phyloP scores from a whole-genome alignment of 2,888 invertebrate species.

The Cheilosia scutellata region DNA sequence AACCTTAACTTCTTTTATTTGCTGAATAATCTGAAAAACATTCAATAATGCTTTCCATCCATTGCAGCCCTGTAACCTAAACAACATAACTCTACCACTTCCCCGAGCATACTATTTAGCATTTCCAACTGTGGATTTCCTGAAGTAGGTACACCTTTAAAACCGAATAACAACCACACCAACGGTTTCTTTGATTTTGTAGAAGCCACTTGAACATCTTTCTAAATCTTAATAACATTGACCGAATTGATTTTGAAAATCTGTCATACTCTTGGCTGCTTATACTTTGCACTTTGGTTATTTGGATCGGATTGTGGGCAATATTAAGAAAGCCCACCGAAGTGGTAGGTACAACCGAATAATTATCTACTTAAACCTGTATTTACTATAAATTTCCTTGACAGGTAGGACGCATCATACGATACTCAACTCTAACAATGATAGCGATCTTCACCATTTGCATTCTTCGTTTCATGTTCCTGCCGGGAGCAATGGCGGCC shows the following conservation, averaged over 20 bases:
- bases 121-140: constrained; percentile 41
- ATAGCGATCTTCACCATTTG: constrained; percentile 77
- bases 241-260: not conserved
- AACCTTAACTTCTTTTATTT: too few species aligned
- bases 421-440: constrained; percentile 79
- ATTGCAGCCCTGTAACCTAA: constrained; percentile 20
- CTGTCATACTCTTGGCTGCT: constrained; percentile 66
- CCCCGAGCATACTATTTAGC: not conserved
- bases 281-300: constrained; percentile 43
- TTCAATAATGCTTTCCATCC: not conserved
- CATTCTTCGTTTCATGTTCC: constrained; percentile 49
- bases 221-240: not conserved
- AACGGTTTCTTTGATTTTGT: not conserved
- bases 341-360: constrained; percentile 3
- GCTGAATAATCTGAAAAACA: too few species aligned
- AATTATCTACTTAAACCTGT: not conserved
- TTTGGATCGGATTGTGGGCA: constrained; percentile 41
- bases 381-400: not conserved
- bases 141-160: constrained; percentile 20
- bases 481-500: constrained; percentile 24
- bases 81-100: not conserved
- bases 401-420: constrained; percentile 81
- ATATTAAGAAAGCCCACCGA: constrained; percentile 27
- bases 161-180: not conserved
- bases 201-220: constrained; percentile 27